Base-by-base conservation (phyloP, 1,140 invertebrate genomes). In the Dendroctonus ponderosae region DNA sequence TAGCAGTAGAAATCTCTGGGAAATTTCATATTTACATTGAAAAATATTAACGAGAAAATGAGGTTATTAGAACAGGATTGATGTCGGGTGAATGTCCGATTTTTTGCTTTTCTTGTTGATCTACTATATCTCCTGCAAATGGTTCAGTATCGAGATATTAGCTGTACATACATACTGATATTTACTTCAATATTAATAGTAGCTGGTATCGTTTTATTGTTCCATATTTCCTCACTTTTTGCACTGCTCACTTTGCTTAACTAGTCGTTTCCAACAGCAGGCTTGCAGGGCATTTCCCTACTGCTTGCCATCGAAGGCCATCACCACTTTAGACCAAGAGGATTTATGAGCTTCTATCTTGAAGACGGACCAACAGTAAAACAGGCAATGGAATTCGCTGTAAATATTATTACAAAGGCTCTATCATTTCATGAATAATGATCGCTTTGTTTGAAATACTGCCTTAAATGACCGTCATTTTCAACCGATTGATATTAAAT, bases 21-120 rank as follows among this genome's bases (percentile, higher is more conserved):
- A 69, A 69, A 69, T 65, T 65, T 53, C 63, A 65, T 61, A 69
- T 65, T 49, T 62, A 62, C 67, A 65, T 64, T 46, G 61, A 69
- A 65, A 67, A 65, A 69, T 64, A 69, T 66, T 62, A 56, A 61
- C 40, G 62, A 12, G 68, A 54, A 69, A 69, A 69, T 69, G 68
- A 61, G 68, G 68, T 69, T 69, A 69, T 42, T 65, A 62, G 68
- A 66, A 69, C 67, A 69, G 62, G 62, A 69, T 60, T 69, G 50
- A 41, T 51, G 67, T 11, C 44, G 53, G 54, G 43, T 68, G 53
- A 60, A 68, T 56, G 62, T 42, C 49, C 67, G 40, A 64, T 26
- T 51, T 64, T 58, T 64, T 63, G 44, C 38, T 15, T 42, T 64
- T 26, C 26, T 26, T 26, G 26, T 26, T 26, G 26, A 26, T 26